A percentile compares a stretch with the other conserved stretches of the same genome.
These are phyloP conservation scores for Plecotus auritus DNA, from an alignment of 2,113 vertebrate genomes.

Conservation along the genomic window DNA sequence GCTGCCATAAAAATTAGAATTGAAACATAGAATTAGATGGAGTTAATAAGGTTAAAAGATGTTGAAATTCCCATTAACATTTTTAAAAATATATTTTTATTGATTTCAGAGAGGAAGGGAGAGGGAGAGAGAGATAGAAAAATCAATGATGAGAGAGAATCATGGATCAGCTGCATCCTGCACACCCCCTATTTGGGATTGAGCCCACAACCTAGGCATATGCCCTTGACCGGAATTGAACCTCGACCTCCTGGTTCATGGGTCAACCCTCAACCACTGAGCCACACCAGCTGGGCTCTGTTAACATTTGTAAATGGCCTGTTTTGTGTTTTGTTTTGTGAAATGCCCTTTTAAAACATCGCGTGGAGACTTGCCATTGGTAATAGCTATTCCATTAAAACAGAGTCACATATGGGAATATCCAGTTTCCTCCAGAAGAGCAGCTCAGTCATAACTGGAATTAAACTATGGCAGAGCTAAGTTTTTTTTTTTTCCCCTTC, in stretches of 20 bases:
- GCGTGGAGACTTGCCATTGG: neutral
- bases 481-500: neutral
- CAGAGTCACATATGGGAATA: neutral
- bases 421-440: neutral
- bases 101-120: no score
- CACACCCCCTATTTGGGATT: no score
- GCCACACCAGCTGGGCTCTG: neutral
- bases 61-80: neutral
- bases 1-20: neutral
- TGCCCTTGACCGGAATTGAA: no score
- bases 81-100: neutral
- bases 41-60: neutral
- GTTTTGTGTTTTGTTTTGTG: neutral
- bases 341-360: neutral
- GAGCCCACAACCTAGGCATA: no score
- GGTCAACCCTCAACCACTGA: no score
- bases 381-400: neutral
- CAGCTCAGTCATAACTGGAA: neutral
- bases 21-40: neutral
- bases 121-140: no score
- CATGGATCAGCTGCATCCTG: no score
- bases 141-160: no score
- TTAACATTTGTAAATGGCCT: neutral
- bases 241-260: no score
- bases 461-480: neutral